phyloP scores from a whole-genome alignment of 2,113 vertebrate genomes.

The Procapra przewalskii region DNA sequence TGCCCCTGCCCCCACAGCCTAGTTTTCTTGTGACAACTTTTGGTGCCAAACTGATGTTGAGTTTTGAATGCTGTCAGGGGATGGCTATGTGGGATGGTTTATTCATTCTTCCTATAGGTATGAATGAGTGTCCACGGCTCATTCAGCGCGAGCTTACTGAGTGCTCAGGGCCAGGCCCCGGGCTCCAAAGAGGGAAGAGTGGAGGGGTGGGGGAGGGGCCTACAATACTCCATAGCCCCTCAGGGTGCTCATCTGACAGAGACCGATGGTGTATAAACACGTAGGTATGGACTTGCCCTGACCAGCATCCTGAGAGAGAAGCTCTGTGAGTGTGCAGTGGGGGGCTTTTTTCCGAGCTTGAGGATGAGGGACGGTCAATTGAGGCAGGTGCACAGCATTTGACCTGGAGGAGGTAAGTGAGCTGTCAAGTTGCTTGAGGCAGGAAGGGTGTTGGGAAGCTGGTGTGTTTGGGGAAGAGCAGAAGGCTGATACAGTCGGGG shows the following conservation, averaged over 20 bases:
- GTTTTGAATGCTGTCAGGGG: background rate
- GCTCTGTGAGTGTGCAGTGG: background rate
- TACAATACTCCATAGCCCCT: accelerated
- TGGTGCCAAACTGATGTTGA: background rate
- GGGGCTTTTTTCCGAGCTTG: background rate
- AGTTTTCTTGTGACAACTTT: background rate
- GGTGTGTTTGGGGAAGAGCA: no score
- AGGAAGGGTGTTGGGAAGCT: background rate
- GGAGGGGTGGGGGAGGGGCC: accelerated
- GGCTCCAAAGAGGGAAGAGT: accelerated
- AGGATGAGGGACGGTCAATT: no score
- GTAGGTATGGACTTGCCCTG: accelerated
- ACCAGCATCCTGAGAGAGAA: background rate
- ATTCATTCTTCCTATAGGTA: background rate
- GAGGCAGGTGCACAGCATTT: no score
- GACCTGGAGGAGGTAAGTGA: background rate
- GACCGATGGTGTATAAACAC: background rate
- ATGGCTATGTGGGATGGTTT: background rate
- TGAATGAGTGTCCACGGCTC: accelerated
- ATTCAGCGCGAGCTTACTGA: accelerated
- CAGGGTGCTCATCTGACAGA: background rate
- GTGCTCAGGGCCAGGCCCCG: background rate
- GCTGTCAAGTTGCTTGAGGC: background rate
- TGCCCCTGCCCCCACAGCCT: accelerated
- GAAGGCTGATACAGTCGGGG: background rate